Evolutionary conservation across 2,113 vertebrate species (phyloP), one percentile per base, ranked within the genome.

Genomic region (Noturus placidus): DNA sequence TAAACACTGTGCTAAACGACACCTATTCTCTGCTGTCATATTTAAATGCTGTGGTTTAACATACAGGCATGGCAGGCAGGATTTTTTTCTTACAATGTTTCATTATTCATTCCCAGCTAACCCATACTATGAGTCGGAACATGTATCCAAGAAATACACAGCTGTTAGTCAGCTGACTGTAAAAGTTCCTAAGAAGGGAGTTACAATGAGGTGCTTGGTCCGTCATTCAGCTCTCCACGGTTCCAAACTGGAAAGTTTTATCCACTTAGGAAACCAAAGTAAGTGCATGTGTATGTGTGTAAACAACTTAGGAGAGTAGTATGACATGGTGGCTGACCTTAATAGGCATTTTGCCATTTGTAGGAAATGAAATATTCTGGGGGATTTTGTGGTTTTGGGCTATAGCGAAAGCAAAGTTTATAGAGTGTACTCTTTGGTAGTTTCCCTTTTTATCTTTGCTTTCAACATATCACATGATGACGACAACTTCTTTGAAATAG

Each of bases 121-220:
- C 0, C 8, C 56, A 57, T 83, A 91, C 6, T 22, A 88, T 35
- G 3, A 15, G 0, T 19, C 4, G 0, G 86, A 91, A 69, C 25
- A 25, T 27, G 33, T 33, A 74, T 82, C 78, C 10, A 87, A 88
- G 3, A 93, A 85, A 79, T 91, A 86, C 67, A 35, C 74, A 2
- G 87, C 93, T 7, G 57, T 7, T 10, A 90, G n/a, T 14, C 57
- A 78, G 0, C 7, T 95, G 27, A 30, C 25, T 1, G 0, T 95
- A 35, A n/a, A 85, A 15, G 17, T 90, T 3, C 61, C 87, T 25
- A 30, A 76, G 65, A 90, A 74, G 11, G 90, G 57, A 82, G 54
- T 87, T 50, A 85, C 72, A 9, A 90, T 96, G 76, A 94, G 90
- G 89, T 96, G 95, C 83, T 30, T 95, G 1, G 90, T 92, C 70